These are phyloP conservation scores for Pitangus sulphuratus DNA, from an alignment of 2,797 vertebrate genomes.

Conservation along the genomic window DNA sequence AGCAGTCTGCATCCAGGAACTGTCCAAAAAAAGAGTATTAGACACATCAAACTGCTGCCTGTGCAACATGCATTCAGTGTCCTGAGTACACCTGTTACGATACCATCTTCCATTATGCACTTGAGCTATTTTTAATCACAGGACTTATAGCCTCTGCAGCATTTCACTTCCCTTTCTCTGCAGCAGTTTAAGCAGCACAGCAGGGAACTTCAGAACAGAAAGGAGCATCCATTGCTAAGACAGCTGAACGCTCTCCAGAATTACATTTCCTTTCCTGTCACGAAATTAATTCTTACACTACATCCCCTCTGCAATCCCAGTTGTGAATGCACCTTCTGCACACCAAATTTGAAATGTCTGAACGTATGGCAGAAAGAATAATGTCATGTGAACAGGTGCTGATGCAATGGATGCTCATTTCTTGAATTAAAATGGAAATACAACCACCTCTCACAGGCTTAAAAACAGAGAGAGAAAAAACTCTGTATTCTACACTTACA, in stretches of 20 bases:
- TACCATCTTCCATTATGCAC: background rate
- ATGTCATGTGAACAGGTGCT: background rate
- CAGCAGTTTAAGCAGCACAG: background rate
- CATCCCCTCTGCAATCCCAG: background rate
- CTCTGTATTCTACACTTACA: background rate
- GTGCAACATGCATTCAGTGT: background rate
- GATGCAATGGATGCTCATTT: background rate
- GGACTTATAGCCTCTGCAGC: background rate
- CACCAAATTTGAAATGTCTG: fast-evolving
- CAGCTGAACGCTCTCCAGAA: background rate
- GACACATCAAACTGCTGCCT: background rate
- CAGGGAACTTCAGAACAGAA: background rate
- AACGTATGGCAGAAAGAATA: background rate
- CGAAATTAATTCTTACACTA: background rate
- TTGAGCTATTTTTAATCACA: background rate
- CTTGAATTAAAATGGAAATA: background rate
- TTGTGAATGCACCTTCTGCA: background rate
- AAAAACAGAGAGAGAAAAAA: background rate
- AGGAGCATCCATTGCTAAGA: background rate
- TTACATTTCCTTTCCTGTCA: background rate
- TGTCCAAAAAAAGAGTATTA: background rate
- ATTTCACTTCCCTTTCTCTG: background rate
- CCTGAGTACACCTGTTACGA: background rate
- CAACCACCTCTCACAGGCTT: background rate
- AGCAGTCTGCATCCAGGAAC: background rate